Base-by-base conservation (phyloP, 2,113 vertebrate genomes). In the Neolamprologus falcicula region DNA sequence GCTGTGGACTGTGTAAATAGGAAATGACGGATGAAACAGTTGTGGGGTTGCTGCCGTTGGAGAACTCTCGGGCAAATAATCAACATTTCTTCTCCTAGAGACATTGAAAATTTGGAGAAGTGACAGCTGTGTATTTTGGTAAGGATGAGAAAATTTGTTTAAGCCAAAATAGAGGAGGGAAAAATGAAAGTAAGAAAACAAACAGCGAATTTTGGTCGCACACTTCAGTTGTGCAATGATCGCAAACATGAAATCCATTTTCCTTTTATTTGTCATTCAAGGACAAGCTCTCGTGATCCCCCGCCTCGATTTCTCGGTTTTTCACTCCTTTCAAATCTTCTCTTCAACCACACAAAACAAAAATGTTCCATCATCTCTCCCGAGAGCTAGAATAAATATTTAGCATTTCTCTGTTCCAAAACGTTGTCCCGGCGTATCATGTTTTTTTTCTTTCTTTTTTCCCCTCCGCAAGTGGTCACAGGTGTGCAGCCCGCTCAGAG, bases 121-220 rank as follows among this genome's bases (percentile, higher is more conserved):
- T 89, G 92, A 89, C 92, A 90, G 85, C 68, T 92, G 92, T 93
- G 86, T 94, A 93, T 94, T 94, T 94, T 88, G 79, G 81, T 92
- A 93, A 91, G 85, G 63, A 94, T 84, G 85, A 93, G 87, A 90
- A 91, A 92, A 89, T 90, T 85, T 16, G 31, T 90, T 92, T 91
- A 86, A 90, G 88, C 84, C 89, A 90, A 94, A 94, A 84, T 68
- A 91, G 73, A 92, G 73, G 86, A 86, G 81, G 87, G 84, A 59
- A 83, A 37, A 88, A 90, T 80, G 59, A 88, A 91, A 86, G 87
- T 86, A 89, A 73, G 78, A 93, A 93, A 94, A 92, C 86, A 93
- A 93, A 94, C 83, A 85, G 17, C 80, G 17, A 91, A 90, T 90
- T 92, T 89, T 45, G 31, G 87, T 92, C 86, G 84, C 82, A 88